Base-by-base conservation (phyloP, 2,888 invertebrate genomes). In the Pediacus dermestoides region DNA sequence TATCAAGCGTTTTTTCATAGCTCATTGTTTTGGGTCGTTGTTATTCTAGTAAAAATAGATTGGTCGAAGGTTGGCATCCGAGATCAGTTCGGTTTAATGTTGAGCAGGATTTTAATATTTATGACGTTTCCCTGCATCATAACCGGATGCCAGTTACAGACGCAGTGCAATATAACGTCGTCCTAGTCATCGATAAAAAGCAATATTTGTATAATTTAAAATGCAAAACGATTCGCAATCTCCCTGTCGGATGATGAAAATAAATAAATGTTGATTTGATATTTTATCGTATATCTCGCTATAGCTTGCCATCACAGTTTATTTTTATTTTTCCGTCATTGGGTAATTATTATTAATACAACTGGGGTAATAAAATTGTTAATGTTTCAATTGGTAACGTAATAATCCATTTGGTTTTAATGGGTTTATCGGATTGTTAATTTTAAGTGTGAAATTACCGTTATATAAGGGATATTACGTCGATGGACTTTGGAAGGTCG, bases 401-500 rank as follows among this genome's bases (percentile, higher is more conserved):
- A 9, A 23, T 9, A 23, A n/a, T 23, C 9, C 10, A 6, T 9
- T 3, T 23, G 10, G n/a, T 23, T n/a, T n/a, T 23, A 9, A 9
- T 9, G n/a, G 9, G 4, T 37, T 22, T 30, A 25, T 42, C 31
- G 34, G 42, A 42, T 37, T 35, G 34, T 46, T 46, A 46, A 46
- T 39, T 43, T 42, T 34, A 33, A 46, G 31, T 40, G 34, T 39
- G 34, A 43, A 39, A 30, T 40, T 42, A 46, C 35, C 28, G 37
- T 34, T 39, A 46, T 18, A 39, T 46, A 42, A 42, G 42, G 37
- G n/a, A 4, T n/a, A 6, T 23, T 23, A 9, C 9, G 44, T 44
- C 43, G 45, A 47, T 42, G 42, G 40, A 44, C 42, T 44, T n/a
- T n/a, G n/a, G 42, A 47, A 51, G 48, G 51, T 49, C 48, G 40